These are phyloP conservation scores for Ametastegia equiseti DNA, from an alignment of 2,888 invertebrate species.

Conservation along the genomic window DNA sequence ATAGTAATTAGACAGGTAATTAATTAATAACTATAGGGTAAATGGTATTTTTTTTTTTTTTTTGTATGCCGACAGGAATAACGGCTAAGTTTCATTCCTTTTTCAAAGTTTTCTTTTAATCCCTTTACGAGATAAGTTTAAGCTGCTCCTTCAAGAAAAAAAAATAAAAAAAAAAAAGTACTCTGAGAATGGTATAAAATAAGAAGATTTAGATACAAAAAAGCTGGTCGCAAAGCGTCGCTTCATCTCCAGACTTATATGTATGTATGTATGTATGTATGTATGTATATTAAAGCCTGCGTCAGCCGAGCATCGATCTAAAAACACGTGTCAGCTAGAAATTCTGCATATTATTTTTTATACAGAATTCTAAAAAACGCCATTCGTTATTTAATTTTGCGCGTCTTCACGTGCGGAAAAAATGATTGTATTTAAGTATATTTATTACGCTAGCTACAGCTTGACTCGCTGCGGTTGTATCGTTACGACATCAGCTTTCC, in stretches of 20 bases:
- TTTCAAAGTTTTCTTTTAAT: conserved; percentile 1
- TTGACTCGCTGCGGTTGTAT: background rate
- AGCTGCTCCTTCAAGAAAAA: too few species aligned
- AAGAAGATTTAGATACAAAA: background rate
- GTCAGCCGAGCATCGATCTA: background rate
- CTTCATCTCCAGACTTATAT: background rate
- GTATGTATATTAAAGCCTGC: too few species aligned
- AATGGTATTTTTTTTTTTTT: conserved; percentile 8
- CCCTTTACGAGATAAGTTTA: background rate
- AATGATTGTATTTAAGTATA: background rate
- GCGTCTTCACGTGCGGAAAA: too few species aligned
- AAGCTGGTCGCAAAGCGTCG: background rate
- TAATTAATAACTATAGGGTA: conserved; percentile 29
- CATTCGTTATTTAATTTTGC: background rate
- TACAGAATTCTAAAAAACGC: background rate
- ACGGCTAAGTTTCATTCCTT: background rate
- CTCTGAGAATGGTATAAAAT: background rate
- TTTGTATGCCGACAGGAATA: background rate
- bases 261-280: too few species aligned
- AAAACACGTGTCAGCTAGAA: background rate
- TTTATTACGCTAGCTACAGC: conserved; percentile 4
- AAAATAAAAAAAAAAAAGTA: background rate
- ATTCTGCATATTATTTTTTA: background rate
- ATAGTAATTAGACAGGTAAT: conserved; percentile 1
- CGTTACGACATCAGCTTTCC: background rate